phyloP scores from a whole-genome alignment of 2,113 vertebrate genomes.

The Ochotona princeps region DNA sequence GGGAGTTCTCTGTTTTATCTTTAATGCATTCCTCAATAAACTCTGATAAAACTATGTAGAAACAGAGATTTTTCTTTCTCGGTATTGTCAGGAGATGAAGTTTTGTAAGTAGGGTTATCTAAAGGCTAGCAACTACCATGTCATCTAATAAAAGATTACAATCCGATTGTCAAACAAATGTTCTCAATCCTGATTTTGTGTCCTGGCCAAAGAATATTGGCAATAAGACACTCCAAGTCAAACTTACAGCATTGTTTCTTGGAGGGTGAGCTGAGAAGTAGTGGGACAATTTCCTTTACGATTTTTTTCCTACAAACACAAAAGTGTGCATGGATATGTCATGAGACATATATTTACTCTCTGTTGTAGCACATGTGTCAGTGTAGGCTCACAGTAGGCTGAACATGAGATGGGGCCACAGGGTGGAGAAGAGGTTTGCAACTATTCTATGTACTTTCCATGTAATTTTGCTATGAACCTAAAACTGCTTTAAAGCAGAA shows the following conservation, averaged over 20 bases:
- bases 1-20: background rate
- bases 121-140: background rate
- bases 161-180: background rate
- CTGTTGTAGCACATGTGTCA: no score
- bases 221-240: background rate
- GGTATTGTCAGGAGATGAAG: background rate
- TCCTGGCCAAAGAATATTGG: background rate
- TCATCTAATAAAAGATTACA: background rate
- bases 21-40: constrained; percentile 6
- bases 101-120: background rate
- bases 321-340: background rate
- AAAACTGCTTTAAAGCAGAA: constrained; percentile 43
- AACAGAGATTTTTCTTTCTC: constrained; percentile 17
- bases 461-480: background rate
- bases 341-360: background rate
- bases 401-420: no score
- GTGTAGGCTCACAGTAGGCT: no score
- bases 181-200: background rate
- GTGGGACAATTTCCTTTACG: background rate
- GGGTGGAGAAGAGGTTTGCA: background rate
- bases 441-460: background rate
- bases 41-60: background rate
- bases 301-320: background rate
- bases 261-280: background rate
- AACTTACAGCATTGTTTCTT: background rate